phyloP scores from a whole-genome alignment of 2,797 vertebrate species.

The Micromesistius poutassou region DNA sequence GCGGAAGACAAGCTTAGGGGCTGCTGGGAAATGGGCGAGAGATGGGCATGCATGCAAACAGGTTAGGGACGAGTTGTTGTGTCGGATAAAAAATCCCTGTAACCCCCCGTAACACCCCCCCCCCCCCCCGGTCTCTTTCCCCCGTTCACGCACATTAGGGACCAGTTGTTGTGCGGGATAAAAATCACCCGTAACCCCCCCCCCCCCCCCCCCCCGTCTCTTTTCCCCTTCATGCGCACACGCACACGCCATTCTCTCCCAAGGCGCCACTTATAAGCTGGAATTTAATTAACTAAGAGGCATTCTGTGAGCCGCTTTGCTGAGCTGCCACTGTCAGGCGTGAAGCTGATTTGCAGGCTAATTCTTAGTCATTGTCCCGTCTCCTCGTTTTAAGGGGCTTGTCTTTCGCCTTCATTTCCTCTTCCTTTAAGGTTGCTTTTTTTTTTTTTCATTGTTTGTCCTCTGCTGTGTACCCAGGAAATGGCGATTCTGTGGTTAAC shows the following conservation, averaged over 20 bases:
- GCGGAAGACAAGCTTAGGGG: neutral
- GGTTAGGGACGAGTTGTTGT: slow-evolving; percentile 37
- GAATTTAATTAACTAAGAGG: slow-evolving; percentile 69
- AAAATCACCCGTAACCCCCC: slow-evolving; percentile 32
- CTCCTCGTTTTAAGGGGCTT: slow-evolving; percentile 26
- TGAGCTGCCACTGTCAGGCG: slow-evolving; percentile 45
- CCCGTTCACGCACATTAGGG: slow-evolving; percentile 20
- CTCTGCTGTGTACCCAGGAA: slow-evolving; percentile 33
- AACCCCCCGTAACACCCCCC: too few relatives aligned
- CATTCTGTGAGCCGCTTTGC: slow-evolving; percentile 55
- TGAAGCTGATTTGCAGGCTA: slow-evolving; percentile 46
- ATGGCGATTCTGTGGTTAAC: neutral
- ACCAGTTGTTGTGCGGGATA: slow-evolving; percentile 41
- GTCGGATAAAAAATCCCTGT: slow-evolving; percentile 43
- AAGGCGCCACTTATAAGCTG: slow-evolving; percentile 65
- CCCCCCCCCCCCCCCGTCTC: neutral
- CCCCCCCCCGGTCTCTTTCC: neutral
- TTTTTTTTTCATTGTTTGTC: neutral
- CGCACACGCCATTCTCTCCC: slow-evolving; percentile 45
- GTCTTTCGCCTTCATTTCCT: slow-evolving; percentile 25
- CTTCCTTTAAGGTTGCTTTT: slow-evolving; percentile 25
- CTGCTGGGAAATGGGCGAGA: neutral
- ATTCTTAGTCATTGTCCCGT: slow-evolving; percentile 35
- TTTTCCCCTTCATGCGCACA: slow-evolving; percentile 14
- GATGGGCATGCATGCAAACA: neutral